A percentile compares a stretch with the other conserved stretches of the same genome.
Evolutionary conservation across 2,797 vertebrate genomes (phyloP).

Genomic region (Anomalospiza imberbis): DNA sequence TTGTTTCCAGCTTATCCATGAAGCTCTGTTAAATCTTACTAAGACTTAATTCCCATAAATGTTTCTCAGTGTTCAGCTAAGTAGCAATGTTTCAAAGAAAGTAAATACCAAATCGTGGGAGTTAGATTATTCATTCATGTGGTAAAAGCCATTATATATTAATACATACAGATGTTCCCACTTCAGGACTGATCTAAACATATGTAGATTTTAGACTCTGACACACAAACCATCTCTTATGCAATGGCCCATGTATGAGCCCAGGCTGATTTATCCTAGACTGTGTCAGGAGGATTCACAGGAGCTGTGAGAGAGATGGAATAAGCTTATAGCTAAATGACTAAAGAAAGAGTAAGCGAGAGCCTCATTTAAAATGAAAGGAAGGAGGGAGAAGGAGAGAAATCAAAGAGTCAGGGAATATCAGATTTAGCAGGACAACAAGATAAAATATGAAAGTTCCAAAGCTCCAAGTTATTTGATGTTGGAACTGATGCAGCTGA

Average conservation of each 20-base stretch:
- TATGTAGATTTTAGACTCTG: conserved; percentile 39
- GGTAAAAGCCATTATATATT: conserved; percentile 34
- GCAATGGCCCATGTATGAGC: neutral
- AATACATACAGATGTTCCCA: conserved; percentile 51
- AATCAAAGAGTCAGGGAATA: neutral
- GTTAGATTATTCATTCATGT: conserved; percentile 49
- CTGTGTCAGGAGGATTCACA: neutral
- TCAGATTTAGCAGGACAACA: neutral
- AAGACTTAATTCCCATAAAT: conserved; percentile 49
- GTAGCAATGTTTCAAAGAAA: conserved; percentile 32
- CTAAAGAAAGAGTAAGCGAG: neutral
- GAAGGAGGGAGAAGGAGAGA: neutral
- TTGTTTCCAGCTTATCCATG: neutral
- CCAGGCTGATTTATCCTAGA: neutral
- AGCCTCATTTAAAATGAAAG: neutral
- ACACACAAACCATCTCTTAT: conserved; percentile 39
- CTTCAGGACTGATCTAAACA: conserved; percentile 46
- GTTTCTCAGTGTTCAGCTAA: conserved; percentile 10
- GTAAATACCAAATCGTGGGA: conserved; percentile 31
- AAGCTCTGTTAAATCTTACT: conserved; percentile 5
- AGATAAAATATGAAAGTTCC: conserved; percentile 9
- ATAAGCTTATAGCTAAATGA: conserved; percentile 21
- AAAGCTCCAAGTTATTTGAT: conserved; percentile 13
- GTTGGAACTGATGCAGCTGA: neutral
- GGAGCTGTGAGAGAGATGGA: neutral